Evolutionary conservation across 2,113 vertebrate genomes (phyloP).

Genomic region (Emydura subglobosa): DNA sequence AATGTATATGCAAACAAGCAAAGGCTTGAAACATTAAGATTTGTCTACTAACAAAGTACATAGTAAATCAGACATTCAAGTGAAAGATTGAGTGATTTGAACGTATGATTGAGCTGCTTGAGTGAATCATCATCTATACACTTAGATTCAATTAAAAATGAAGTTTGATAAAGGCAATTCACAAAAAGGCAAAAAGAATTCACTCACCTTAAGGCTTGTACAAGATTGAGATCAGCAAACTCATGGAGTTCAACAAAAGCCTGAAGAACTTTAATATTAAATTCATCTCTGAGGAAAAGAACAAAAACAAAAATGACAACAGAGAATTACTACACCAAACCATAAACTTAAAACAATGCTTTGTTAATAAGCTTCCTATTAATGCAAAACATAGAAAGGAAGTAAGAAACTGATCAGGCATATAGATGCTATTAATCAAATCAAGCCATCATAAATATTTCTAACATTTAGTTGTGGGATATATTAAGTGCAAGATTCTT

Average conservation of each 20-base stretch:
- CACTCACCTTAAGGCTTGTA: conserved; percentile 95
- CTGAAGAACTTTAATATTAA: conserved; percentile 98
- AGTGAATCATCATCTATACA: background rate
- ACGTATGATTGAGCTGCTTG: background rate
- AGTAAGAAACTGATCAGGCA: conserved; percentile 7
- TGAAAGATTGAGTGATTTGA: background rate
- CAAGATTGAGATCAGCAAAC: conserved; percentile 98
- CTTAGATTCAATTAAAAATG: background rate
- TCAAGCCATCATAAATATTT: background rate
- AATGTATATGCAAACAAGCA: background rate
- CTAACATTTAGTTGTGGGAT: background rate
- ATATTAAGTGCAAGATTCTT: background rate
- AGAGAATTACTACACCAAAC: background rate
- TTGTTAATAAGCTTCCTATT: background rate
- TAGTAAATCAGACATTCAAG: background rate
- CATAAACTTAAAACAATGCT: background rate
- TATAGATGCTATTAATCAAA: background rate
- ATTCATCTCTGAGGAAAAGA: conserved; percentile 89
- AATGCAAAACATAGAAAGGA: background rate
- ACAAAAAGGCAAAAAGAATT: background rate
- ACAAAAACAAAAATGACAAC: background rate
- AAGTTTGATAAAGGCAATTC: conserved; percentile 12
- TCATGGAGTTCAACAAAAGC: conserved; percentile 99
- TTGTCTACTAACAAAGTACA: background rate
- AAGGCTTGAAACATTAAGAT: background rate